Base-by-base conservation (phyloP, 2,113 vertebrate species). In the Corythoichthys haematopterus region DNA sequence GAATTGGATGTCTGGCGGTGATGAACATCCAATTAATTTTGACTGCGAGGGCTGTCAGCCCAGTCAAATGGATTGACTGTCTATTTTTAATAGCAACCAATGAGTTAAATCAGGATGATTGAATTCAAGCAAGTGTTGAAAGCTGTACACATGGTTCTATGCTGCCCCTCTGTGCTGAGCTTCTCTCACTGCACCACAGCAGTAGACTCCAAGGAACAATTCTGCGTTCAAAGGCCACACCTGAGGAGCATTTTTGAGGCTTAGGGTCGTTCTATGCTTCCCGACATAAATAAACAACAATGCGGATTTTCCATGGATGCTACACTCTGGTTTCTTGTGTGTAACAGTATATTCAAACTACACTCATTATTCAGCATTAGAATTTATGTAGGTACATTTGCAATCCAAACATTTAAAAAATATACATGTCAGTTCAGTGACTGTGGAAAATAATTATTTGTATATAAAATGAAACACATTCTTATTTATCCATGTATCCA, bases 131-230 rank as follows among this genome's bases (percentile, higher is more conserved):
- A 14, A 12, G 2, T 37, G 37, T 35, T 40, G 2, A 3, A 20
- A 7, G 7, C 9, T 13, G 40, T 10, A 33, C n/a, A 45, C 12
- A 13, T 81, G 79, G 64, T 70, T 43, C 47, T 81, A 45, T 81
- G 72, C 78, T 82, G 80, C 85, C 81, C 60, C 69, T 77, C 8
- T 62, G 86, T 85, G 88, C 47, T 68, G 20, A 35, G 0, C 12
- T 4, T 56, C 36, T 35, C 13, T 13, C 66, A 71, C 45, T 75
- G 76, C 71, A 60, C 3, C 0, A 3, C 20, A 56, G 6, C 68
- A 5, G 11, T 48, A 65, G 37, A 5, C 37, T 53, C 37, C 36
- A n/a, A n/a, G n/a, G n/a, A n/a, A 9, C 36, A 8, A 9, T 12
- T 51, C 35, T n/a, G 33, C 16, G 35, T 48, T 51, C 33, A 51